A percentile compares a stretch with the other conserved stretches of the same genome.
These are phyloP conservation scores for Misgurnus mizolepis DNA, from an alignment of 2,113 vertebrate species.

Conservation along the genomic window DNA sequence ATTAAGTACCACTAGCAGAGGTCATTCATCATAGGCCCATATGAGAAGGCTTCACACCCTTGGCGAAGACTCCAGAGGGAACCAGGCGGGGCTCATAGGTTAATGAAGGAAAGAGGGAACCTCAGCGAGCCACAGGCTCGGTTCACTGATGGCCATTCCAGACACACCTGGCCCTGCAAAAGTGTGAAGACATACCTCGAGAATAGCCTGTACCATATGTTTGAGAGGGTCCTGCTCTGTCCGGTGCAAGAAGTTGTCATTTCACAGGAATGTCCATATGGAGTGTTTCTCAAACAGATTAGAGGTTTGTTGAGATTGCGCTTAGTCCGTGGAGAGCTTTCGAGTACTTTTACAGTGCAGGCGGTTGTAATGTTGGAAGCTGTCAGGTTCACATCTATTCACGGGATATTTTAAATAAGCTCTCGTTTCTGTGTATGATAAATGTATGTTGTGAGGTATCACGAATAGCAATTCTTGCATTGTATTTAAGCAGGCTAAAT, in stretches of 20 bases:
- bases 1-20: slow-evolving; percentile 61
- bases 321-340: not conserved
- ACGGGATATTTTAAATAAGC: slow-evolving; percentile 13
- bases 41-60: slow-evolving; percentile 57
- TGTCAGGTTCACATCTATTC: slow-evolving; percentile 3
- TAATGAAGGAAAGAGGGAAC: slow-evolving; percentile 56
- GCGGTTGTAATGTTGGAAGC: slow-evolving; percentile 23
- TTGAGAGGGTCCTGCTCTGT: slow-evolving; percentile 32
- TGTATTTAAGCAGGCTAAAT: slow-evolving; percentile 57
- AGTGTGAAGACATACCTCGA: slow-evolving; percentile 30
- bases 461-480: slow-evolving; percentile 44
- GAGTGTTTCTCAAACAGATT: slow-evolving; percentile 12
- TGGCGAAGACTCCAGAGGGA: slow-evolving; percentile 36
- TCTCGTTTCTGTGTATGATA: not conserved
- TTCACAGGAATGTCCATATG: slow-evolving; percentile 34
- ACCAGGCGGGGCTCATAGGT: slow-evolving; percentile 48
- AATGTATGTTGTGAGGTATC: too few relatives aligned
- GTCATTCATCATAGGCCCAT: slow-evolving; percentile 70
- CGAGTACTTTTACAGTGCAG: not conserved
- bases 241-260: slow-evolving; percentile 36
- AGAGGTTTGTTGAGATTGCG: slow-evolving; percentile 7
- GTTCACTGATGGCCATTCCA: slow-evolving; percentile 50
- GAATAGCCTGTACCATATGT: slow-evolving; percentile 44
- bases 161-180: slow-evolving; percentile 39
- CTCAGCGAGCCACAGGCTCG: slow-evolving; percentile 47